Evolutionary conservation across 30 jellyfish, hydroid and myxozoan genomes (phyloP).

Genomic region (Hydractinia symbiolongicarpus): DNA sequence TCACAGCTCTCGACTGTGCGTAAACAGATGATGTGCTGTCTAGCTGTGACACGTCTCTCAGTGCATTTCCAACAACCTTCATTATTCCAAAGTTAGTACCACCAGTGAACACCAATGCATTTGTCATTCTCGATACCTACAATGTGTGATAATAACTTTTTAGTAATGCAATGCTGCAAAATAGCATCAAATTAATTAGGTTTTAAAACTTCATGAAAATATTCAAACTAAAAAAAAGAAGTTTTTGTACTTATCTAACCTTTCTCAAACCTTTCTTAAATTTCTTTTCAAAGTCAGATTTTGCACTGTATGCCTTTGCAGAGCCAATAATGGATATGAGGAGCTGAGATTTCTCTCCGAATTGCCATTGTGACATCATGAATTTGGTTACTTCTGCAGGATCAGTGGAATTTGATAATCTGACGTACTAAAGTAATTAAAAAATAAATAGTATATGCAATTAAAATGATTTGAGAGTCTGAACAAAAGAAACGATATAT

Average conservation of each 20-base stretch:
- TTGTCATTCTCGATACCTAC: neutral
- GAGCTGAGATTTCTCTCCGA: neutral
- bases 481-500: too few species aligned
- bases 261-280: neutral
- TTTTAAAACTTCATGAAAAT: too few species aligned
- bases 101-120: constrained; percentile 13
- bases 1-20: neutral
- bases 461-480: too few species aligned
- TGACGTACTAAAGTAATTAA: neutral
- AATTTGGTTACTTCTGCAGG: neutral
- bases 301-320: neutral
- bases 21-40: neutral
- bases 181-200: neutral
- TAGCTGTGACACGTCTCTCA: neutral
- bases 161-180: neutral
- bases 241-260: neutral
- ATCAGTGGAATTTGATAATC: neutral
- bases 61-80: neutral
- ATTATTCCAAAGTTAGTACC: constrained; percentile 10
- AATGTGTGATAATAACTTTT: neutral
- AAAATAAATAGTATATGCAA: too few species aligned
- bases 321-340: constrained; percentile 5
- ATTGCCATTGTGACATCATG: constrained; percentile 10
- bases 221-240: neutral
- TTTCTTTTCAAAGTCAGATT: neutral